These are phyloP conservation scores for Oedothorax gibbosus DNA, from an alignment of 1,140 invertebrate genomes.

Conservation along the genomic window DNA sequence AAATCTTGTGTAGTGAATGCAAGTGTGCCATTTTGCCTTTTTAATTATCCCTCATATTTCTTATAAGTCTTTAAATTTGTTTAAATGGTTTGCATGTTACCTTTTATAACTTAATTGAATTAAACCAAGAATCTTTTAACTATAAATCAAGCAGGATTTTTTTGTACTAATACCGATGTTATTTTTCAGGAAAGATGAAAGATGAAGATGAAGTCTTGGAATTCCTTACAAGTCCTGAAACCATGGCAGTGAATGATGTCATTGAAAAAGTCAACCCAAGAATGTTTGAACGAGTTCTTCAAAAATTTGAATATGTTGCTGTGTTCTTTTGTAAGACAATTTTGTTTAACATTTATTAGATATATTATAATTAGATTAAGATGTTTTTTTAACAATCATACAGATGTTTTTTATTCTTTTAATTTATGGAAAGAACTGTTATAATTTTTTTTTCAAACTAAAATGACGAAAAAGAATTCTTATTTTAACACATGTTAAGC, in stretches of 20 bases:
- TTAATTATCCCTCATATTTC: no score
- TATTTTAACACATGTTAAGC: no score
- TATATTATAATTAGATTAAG: no score
- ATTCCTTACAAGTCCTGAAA: constrained; percentile 92
- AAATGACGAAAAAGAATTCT: no score
- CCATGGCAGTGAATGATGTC: constrained; percentile 91
- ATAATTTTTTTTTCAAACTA: background rate
- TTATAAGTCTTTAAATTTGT: no score
- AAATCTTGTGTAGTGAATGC: no score
- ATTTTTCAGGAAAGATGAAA: constrained; percentile 78
- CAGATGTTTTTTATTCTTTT: constrained; percentile 9
- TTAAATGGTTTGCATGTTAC: no score
- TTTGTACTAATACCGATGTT: constrained; percentile 1
- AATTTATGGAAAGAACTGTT: background rate
- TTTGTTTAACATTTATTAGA: background rate
- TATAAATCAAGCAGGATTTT: background rate
- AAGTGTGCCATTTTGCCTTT: no score
- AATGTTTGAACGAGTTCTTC: constrained; percentile 68
- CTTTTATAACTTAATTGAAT: no score
- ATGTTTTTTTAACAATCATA: no score
- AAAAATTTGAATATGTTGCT: constrained; percentile 71
- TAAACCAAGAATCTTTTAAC: no score
- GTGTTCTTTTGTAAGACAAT: constrained; percentile 92
- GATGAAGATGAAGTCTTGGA: constrained; percentile 94
- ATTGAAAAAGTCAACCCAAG: constrained; percentile 69